Base-by-base conservation (phyloP, 2,113 vertebrate species). In the Axis porcinus region DNA sequence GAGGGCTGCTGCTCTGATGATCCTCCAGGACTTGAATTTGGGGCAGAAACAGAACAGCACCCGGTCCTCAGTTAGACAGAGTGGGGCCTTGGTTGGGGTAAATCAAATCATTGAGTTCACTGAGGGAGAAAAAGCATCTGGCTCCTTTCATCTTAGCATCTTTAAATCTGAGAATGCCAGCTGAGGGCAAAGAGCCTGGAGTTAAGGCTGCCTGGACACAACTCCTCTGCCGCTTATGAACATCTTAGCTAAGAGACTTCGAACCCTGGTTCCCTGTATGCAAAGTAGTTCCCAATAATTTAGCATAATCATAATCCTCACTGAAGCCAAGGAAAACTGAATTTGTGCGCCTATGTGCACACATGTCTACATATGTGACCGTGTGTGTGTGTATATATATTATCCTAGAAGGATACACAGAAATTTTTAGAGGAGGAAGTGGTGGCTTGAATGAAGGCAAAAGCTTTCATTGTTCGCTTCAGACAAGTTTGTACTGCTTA, bases 21-120 rank as follows among this genome's bases (percentile, higher is more conserved):
- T 87, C 47, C 47, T 90, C 43, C 62, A 74, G 16, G n/a, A 57
- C 27, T 90, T 96, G 40, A 93, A 76, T 92, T 97, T 95, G 55
- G 45, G 92, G 15, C 74, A 88, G 27, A 91, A 92, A 83, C 30
- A 82, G 33, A 95, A 85, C 4, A 70, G 91, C 1, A 55, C 57
- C 52, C 94, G 30, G 23, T 86, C 43, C 43, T 90, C 21, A 67
- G 33, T 74, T 62, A 74, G 52, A 11, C 64, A 96, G 55, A 95
- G 50, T 21, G 43, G 52, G 83, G 21, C 45, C 43, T 76, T 12
- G 47, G 43, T 54, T 58, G 67, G 64, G 52, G 87, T 81, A 74
- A 79, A 85, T 84, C 43, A n/a, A 86, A 0, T 95, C 76, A 86
- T 4, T 89, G 58, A 43, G 47, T 87, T 52, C 21, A 86, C 9